Conservation (phyloP, 1,140 invertebrate genomes). For the Lamellibrachia luymesi region DNA sequence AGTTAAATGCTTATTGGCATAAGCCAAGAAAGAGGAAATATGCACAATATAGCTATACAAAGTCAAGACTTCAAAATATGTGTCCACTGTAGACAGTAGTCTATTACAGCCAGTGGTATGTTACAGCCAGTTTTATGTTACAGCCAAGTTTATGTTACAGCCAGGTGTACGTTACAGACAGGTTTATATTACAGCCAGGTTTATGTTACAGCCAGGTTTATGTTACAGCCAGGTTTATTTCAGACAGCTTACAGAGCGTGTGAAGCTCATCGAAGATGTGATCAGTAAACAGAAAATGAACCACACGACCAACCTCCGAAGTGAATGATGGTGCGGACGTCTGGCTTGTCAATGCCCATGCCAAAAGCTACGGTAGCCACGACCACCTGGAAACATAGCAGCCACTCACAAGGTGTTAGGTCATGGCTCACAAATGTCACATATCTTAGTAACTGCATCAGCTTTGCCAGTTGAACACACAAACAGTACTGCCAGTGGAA, state of each 20-base stretch:
- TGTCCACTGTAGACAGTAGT: not conserved
- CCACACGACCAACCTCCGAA: conserved; percentile 58
- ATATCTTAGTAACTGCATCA: not conserved
- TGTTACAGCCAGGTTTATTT: not conserved
- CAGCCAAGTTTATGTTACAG: too few species aligned
- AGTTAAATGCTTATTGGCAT: not conserved
- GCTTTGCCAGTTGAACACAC: not conserved
- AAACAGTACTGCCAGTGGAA: not conserved
- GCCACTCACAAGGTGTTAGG: not conserved
- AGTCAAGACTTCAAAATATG: not conserved
- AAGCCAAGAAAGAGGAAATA: not conserved
- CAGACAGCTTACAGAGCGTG: not conserved
- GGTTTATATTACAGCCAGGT: not conserved
- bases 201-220: not conserved
- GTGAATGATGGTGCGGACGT: conserved; percentile 88
- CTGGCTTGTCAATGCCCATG: conserved; percentile 96
- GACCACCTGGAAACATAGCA: conserved; percentile 62
- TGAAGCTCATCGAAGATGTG: not conserved
- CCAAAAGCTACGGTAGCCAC: conserved; percentile 93
- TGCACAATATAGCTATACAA: not conserved
- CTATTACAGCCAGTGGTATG: too few species aligned
- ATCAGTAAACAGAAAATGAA: not conserved
- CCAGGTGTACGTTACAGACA: too few species aligned
- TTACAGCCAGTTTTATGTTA: too few species aligned
- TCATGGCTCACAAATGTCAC: not conserved